Percentiles rank a stretch among this genome's conserved stretches.
Evolutionary conservation across 2,113 vertebrate genomes (phyloP).

Genomic region (Mormyrus iriodes): DNA sequence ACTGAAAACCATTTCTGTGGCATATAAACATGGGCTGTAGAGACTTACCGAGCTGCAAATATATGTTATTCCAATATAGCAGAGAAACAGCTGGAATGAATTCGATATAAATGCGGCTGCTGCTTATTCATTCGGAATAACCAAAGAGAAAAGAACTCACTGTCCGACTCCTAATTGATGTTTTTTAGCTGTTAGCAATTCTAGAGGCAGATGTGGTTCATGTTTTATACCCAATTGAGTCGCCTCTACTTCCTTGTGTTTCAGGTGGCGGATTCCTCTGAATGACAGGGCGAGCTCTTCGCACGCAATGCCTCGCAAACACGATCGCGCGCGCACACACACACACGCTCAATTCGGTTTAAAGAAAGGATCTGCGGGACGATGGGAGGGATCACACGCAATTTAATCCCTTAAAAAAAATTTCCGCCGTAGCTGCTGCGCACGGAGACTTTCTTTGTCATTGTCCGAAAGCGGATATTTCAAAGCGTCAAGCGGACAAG

Average conservation of each 20-base stretch:
- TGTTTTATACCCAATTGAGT: conserved; percentile 70
- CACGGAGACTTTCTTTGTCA: not conserved
- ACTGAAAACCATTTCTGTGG: not conserved
- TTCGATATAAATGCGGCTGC: conserved; percentile 29
- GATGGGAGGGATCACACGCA: conserved; percentile 37
- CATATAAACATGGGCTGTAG: not conserved
- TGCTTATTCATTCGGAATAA: conserved; percentile 14
- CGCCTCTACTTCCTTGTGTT: conserved; percentile 69
- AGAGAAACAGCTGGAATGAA: conserved; percentile 47
- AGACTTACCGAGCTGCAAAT: conserved; percentile 47
- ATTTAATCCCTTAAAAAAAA: conserved; percentile 25
- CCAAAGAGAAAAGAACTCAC: conserved; percentile 38
- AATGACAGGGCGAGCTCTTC: conserved; percentile 74
- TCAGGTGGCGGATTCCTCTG: conserved; percentile 74
- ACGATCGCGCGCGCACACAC: conserved; percentile 12
- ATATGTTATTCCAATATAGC: conserved; percentile 55
- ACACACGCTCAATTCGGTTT: conserved; percentile 6
- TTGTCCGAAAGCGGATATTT: not conserved
- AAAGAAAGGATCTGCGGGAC: conserved; percentile 11
- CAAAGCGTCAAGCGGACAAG: not conserved
- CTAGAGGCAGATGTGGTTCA: conserved; percentile 64
- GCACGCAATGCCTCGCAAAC: conserved; percentile 72
- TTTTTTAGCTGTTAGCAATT: conserved; percentile 55
- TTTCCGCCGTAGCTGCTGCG: not conserved
- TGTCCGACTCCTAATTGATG: conserved; percentile 48